Evolutionary conservation across 2,797 vertebrate species (phyloP).

Genomic region (Tenualosa thibaudeaui): DNA sequence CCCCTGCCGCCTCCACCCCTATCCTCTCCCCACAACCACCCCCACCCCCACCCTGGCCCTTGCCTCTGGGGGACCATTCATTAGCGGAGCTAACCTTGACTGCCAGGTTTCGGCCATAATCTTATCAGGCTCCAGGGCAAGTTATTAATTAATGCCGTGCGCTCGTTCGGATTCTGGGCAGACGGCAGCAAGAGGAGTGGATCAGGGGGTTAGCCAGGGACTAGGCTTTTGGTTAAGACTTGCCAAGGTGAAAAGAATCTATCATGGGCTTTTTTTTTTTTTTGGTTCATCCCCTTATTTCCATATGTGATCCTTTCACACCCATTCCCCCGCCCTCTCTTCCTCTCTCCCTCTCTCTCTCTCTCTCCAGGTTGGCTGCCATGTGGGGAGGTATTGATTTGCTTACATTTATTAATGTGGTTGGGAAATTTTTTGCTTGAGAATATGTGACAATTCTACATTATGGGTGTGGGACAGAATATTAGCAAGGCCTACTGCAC

Average conservation of each 20-base stretch:
- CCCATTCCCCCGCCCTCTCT: neutral
- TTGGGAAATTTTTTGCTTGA: neutral
- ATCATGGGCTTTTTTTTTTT: neutral
- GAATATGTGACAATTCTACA: neutral
- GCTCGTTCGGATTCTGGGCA: slow-evolving; percentile 10
- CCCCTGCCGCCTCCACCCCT: neutral
- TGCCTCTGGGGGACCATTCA: slow-evolving; percentile 15
- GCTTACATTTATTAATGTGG: neutral
- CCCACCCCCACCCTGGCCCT: neutral
- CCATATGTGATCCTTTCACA: slow-evolving; percentile 10
- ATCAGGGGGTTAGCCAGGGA: slow-evolving; percentile 11
- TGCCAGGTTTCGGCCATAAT: slow-evolving; percentile 23
- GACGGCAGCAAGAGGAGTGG: neutral
- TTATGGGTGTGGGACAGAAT: too few relatives aligned
- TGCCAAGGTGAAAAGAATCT: slow-evolving; percentile 19
- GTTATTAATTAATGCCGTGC: slow-evolving; percentile 21
- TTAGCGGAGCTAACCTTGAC: slow-evolving; percentile 19
- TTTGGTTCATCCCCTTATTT: slow-evolving; percentile 1
- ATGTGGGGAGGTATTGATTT: neutral
- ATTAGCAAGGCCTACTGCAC: too few relatives aligned
- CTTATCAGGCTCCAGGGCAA: slow-evolving; percentile 24
- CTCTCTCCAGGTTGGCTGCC: neutral
- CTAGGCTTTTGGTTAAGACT: neutral
- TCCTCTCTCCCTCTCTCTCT: neutral
- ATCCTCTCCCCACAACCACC: too few relatives aligned